Conservation (phyloP, 2,888 invertebrate species). For the Matsumyia berberina region DNA sequence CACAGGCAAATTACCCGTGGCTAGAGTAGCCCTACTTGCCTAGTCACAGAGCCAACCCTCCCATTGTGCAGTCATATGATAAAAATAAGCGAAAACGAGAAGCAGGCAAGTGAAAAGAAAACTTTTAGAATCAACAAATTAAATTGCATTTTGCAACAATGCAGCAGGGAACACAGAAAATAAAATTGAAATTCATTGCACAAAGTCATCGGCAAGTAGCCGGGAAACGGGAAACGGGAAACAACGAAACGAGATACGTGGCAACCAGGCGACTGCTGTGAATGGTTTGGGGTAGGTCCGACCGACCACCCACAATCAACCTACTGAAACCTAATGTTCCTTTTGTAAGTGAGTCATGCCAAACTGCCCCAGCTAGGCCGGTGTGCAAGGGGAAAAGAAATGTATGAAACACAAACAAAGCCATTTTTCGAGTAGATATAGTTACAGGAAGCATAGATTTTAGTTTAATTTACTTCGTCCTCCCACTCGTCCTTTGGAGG, state of each 20-base stretch:
- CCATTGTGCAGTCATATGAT: neutral
- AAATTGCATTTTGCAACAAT: constrained; percentile 73
- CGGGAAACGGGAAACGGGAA: constrained; percentile 56
- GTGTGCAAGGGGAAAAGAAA: neutral
- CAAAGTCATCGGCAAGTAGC: constrained; percentile 67
- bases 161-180: neutral
- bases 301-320: neutral
- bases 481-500: neutral
- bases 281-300: constrained; percentile 19
- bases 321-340: neutral
- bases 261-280: constrained; percentile 32
- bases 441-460: constrained; percentile 23
- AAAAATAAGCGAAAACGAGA: neutral
- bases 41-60: constrained; percentile 7
- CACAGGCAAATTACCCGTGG: constrained; percentile 9
- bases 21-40: neutral
- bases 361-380: neutral
- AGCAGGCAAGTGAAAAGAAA: constrained; percentile 50
- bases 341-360: neutral
- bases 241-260: constrained; percentile 55
- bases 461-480: constrained; percentile 20
- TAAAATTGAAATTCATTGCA: constrained; percentile 72
- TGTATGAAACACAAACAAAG: constrained; percentile 37
- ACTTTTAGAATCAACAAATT: constrained; percentile 72
- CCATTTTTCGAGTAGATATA: no score